Percentiles rank a stretch among this genome's conserved stretches.
Evolutionary conservation across 2,888 invertebrate genomes (phyloP).

Genomic region (Phytoseiulus persimilis): DNA sequence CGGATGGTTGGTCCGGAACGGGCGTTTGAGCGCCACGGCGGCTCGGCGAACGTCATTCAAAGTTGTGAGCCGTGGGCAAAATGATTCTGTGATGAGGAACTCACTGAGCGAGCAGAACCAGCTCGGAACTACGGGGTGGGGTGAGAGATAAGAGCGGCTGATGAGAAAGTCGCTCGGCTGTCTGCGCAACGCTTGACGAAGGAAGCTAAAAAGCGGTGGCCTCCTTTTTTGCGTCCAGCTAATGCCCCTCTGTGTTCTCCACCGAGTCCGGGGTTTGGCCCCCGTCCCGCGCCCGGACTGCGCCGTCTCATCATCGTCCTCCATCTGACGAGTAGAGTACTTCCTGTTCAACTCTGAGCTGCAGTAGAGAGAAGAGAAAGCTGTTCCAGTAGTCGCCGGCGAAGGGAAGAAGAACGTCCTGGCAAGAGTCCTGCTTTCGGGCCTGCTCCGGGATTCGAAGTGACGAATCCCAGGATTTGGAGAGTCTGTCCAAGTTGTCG

Average conservation of each 20-base stretch:
- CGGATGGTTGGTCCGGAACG: no score
- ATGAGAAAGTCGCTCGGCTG: background rate
- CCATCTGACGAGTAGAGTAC: background rate
- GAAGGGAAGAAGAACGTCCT: background rate
- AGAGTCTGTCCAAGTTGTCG: no score
- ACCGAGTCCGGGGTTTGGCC: background rate
- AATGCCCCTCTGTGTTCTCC: background rate
- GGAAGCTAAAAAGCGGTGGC: background rate
- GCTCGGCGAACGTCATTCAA: background rate
- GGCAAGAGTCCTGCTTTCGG: background rate
- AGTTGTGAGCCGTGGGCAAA: background rate
- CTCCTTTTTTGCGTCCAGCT: background rate
- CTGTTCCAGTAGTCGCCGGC: background rate
- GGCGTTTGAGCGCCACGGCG: background rate
- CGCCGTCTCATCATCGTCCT: background rate
- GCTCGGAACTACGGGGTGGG: background rate
- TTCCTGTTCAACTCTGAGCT: background rate
- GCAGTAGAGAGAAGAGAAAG: background rate
- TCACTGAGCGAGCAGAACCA: background rate
- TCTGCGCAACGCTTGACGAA: background rate
- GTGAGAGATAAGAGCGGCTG: background rate
- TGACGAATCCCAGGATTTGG: background rate
- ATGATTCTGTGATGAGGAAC: background rate
- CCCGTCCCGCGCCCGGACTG: background rate
- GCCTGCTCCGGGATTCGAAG: background rate